Base-by-base conservation (phyloP, 2,113 vertebrate genomes). In the Embiotoca jacksoni region DNA sequence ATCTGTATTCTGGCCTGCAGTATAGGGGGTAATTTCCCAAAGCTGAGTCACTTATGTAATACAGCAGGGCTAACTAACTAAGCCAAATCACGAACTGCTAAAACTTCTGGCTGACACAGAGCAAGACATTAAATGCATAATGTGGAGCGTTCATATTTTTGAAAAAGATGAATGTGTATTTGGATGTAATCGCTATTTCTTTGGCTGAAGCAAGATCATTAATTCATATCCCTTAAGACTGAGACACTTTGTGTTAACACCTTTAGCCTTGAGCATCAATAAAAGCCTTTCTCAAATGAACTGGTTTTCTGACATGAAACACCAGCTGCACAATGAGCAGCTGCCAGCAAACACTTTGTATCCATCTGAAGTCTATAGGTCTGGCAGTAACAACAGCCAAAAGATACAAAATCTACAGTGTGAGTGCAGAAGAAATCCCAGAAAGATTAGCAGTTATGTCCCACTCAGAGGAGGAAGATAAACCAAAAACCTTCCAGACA, bases 321-420 rank as follows among this genome's bases (percentile, higher is more conserved):
- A 53, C 7, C 15, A 54, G 56, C 63, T 53, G 36, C 39, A 55
- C 36, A n/a, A 67, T 55, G 11, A 73, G 31, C 62, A 67, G 39
- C 70, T 56, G 31, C 47, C n/a, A 23, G 52, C 53, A 59, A 41
- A 33, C 33, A 41, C 31, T 52, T n/a, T 41, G 11, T 30, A 49
- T 2, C 59, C 57, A 78, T n/a, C 23, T 74, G 4, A 64, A 41
- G 35, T 74, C 8, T 68, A 15, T 15, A 3, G 35, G 50, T 23
- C 33, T 62, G 50, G 33, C 49, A 62, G 53, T 50, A 44, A 39
- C 59, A 37, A 14, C 49, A 66, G 67, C 72, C 53, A 70, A 53
- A 58, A 75, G 13, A 70, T 44, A 62, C 71, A 69, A 14, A 2
- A 15, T 30, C 6, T 33, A 3, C 31, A 61, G 30, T 54, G 57